Base-by-base conservation (phyloP, 1,140 invertebrate species). In the Halyomorpha halys region DNA sequence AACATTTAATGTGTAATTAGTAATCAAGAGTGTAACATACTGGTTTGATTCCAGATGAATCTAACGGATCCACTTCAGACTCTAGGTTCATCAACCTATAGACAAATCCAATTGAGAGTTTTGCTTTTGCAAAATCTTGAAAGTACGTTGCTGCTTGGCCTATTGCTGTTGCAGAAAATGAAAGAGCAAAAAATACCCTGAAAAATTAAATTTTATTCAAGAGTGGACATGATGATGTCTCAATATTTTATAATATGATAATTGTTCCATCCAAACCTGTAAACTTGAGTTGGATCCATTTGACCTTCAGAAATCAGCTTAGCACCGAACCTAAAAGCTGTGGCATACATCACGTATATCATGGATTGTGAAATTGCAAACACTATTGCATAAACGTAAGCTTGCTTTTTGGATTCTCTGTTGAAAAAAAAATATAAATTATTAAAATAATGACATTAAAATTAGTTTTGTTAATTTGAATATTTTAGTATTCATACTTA, bases 341-440 rank as follows among this genome's bases (percentile, higher is more conserved):
- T 80, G 9, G 86, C 83, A 72, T 89, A 90, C 39, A 87, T 83
- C 65, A 88, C 84, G 75, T 85, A 88, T 63, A 86, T 84, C 8
- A 89, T 72, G 19, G 81, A 80, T 70, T 89, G 81, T 0, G 85
- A 85, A 23, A 89, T 75, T 4, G 83, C 83, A 71, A 85, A 90
- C 0, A 85, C 78, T 2, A 86, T 47, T 3, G 85, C 83, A 61
- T 84, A 78, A 61, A 82, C 77, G 64, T 83, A 78, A 0, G 84
- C 78, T 70, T 82, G 84, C 66, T 79, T 78, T 67, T 78, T 74
- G 0, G 76, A 78, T 59, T 81, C 77, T 2, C 72, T 75, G 60
- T 39, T 39, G 16, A 70, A 67, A 67, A 59, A 39, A 14, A 63
- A 53, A 54, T 5, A 0, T 25, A 3, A 49, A 21, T 16, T 47